These are phyloP conservation scores for Zaprionus kolodkinae DNA, from an alignment of 1,140 invertebrate genomes.

Conservation along the genomic window DNA sequence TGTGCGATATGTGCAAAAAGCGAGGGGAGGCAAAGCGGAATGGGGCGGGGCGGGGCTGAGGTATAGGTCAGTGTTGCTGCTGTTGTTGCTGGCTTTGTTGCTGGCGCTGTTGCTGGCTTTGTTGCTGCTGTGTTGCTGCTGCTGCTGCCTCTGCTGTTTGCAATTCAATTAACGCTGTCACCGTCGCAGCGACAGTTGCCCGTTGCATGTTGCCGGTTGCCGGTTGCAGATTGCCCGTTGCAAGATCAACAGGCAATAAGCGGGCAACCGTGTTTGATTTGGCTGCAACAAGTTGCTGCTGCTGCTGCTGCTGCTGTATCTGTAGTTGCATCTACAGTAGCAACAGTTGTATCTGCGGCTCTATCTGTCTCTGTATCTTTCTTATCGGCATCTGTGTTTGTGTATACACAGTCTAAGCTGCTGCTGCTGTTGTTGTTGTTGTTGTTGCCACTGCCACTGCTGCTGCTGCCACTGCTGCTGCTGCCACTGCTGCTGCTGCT, in stretches of 20 bases:
- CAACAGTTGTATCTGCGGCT: slow-evolving; percentile 5
- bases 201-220: not conserved
- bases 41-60: too few species aligned
- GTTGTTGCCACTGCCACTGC: too few species aligned
- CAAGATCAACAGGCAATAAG: slow-evolving; percentile 62
- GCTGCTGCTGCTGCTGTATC: not conserved
- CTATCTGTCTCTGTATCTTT: slow-evolving; percentile 19
- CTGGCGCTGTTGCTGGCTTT: too few species aligned
- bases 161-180: slow-evolving; percentile 78
- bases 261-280: slow-evolving; percentile 42
- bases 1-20: slow-evolving; percentile 8
- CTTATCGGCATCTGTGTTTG: slow-evolving; percentile 1
- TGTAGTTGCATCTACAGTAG: not conserved
- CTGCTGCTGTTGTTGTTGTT: not conserved
- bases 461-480: too few species aligned
- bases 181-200: slow-evolving; percentile 37
- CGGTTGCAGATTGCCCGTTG: slow-evolving; percentile 51
- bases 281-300: slow-evolving; percentile 24
- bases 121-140: too few species aligned
- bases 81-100: slow-evolving; percentile 33
- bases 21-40: too few species aligned
- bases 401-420: not conserved
- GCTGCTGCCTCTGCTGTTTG: too few species aligned
- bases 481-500: not conserved
- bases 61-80: slow-evolving; percentile 33